These are phyloP conservation scores for Meloidogyne floridensis DNA, from an alignment of 1,140 invertebrate species.

Conservation along the genomic window DNA sequence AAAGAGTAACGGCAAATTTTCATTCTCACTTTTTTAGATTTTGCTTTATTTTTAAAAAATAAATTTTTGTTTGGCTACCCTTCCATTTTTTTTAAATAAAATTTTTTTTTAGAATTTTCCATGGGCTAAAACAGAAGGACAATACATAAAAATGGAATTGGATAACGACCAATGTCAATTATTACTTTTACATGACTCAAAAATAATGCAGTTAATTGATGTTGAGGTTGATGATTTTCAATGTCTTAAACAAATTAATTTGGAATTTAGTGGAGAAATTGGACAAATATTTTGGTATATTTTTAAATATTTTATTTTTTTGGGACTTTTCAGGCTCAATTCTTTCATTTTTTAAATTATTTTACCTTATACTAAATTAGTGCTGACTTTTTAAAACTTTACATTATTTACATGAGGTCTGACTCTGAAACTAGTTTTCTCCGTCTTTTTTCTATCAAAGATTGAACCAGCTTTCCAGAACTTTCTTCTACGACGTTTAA, in stretches of 20 bases:
- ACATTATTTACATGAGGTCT: too few species aligned
- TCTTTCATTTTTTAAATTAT: too few species aligned
- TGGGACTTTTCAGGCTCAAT: neutral
- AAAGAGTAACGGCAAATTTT: too few species aligned
- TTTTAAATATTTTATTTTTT: neutral
- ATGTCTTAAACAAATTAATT: conserved; percentile 2
- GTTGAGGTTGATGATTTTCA: conserved; percentile 25
- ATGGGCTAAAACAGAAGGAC: conserved; percentile 32
- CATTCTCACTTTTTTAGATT: too few species aligned
- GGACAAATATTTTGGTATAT: conserved; percentile 1
- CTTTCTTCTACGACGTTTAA: too few species aligned
- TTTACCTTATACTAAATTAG: too few species aligned
- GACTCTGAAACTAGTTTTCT: too few species aligned
- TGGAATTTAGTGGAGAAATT: conserved; percentile 13
- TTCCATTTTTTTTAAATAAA: neutral
- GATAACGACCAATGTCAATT: conserved; percentile 22
- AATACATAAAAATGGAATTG: conserved; percentile 29
- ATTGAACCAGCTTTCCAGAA: too few species aligned
- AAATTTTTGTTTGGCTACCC: too few species aligned
- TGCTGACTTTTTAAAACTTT: too few species aligned
- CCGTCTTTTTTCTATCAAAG: too few species aligned
- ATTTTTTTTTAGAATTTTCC: conserved; percentile 29
- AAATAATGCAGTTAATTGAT: conserved; percentile 31
- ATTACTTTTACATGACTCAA: conserved; percentile 36
- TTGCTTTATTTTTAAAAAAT: too few species aligned